Evolutionary conservation across 2,113 vertebrate species (phyloP), one percentile per base, ranked within the genome.

Genomic region (Nyctibius bracteatus): DNA sequence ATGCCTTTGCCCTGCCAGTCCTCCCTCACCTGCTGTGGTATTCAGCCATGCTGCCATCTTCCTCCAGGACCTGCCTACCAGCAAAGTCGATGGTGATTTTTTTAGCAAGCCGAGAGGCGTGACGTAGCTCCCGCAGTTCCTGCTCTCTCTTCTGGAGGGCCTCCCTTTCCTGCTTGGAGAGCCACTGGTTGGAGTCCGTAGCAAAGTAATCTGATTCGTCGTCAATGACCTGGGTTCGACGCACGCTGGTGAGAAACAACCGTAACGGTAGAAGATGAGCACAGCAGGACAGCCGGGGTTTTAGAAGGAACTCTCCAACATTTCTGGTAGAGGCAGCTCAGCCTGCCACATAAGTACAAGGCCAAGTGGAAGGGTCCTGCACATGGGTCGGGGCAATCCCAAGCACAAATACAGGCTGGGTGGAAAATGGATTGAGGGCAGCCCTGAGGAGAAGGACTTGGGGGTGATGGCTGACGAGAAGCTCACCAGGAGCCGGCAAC

Each of bases 201-300:
- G 99, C 98, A 95, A 99, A 99, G 97, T 99, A 99, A 98, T 99
- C 99, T 0, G 98, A 99, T 71, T 99, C 99, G 17, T 99, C 99
- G 14, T 99, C 99, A 21, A 99, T 98, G 59, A 99, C 99, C 94
- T 99, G 99, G 2, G 99, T 99, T 66, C 99, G 99, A 39, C 98
- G 98, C 82, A 98, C 98, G 9, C 99, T 99, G 95, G 33, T 7
- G 67, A 93, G 46, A 65, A 81, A 89, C 63, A 59, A 52, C 3
- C 18, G 7, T 12, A 81, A 8, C 1, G 8, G 21, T 4, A 37
- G 55, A 5, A 63, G 35, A 35, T 63, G 37, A 67, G 44, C 25
- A 88, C 27, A n/a, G 57, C 12, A 4, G 8, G 61, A 37, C 2
- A 58, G 61, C n/a, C 24, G 37, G 14, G 41, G 49, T 39, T 73